Percentiles rank a stretch among this genome's conserved stretches.
These are phyloP conservation scores for Trididemnum clinides DNA, from an alignment of 23 tunicate genomes.

Conservation along the genomic window DNA sequence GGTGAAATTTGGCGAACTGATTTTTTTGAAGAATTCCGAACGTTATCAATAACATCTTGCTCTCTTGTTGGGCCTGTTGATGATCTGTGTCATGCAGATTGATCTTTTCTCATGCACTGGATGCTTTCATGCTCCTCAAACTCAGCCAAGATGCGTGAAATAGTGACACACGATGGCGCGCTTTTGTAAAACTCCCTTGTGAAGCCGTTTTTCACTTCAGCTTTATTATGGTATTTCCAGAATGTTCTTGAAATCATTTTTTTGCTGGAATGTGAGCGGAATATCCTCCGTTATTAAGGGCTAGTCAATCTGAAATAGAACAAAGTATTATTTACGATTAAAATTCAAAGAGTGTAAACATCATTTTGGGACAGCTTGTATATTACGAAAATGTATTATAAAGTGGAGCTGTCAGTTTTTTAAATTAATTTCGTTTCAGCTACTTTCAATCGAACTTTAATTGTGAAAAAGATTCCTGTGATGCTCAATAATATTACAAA, in stretches of 20 bases:
- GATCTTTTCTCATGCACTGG: neutral
- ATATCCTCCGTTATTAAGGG: neutral
- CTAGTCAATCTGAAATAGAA: neutral
- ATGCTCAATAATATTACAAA: constrained; percentile 85
- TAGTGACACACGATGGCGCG: neutral
- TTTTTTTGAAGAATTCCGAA: neutral
- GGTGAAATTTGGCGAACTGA: neutral
- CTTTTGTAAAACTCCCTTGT: neutral
- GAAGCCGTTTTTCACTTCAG: neutral
- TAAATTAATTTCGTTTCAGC: constrained; percentile 5
- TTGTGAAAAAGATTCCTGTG: constrained; percentile 86
- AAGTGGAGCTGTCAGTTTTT: neutral
- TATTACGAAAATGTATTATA: too few species aligned
- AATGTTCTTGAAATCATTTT: neutral
- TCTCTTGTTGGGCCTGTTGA: neutral
- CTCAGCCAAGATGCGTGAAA: neutral
- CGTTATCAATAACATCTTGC: constrained; percentile 6
- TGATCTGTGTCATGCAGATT: neutral
- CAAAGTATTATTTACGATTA: neutral
- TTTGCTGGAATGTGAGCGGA: neutral
- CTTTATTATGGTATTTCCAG: constrained; percentile 5
- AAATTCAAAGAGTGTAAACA: constrained; percentile 4
- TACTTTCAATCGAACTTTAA: constrained; percentile 29
- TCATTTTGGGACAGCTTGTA: too few species aligned
- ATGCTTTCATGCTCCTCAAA: neutral